Conservation (phyloP, 1,140 invertebrate genomes). For the Drosophila tsacasi region DNA sequence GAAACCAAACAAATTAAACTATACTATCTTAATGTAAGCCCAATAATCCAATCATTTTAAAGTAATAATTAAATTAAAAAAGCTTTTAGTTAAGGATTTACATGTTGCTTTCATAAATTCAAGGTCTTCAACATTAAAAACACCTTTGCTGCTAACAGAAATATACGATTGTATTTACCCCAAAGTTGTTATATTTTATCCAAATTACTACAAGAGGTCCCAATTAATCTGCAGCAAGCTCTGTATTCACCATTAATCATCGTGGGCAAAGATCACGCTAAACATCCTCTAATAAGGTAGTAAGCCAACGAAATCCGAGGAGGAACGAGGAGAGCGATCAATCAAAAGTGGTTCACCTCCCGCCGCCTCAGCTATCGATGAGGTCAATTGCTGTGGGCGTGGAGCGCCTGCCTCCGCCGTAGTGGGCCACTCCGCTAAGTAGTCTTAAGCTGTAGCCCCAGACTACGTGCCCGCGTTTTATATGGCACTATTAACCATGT, state of each 20-base stretch:
- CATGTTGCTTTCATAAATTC: neutral
- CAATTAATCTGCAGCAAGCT: constrained; percentile 1
- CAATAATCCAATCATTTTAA: neutral
- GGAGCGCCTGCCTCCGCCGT: constrained; percentile 38
- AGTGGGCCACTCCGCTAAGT: constrained; percentile 51
- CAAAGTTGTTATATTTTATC: constrained; percentile 4
- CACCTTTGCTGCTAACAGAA: neutral
- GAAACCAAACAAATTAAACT: neutral
- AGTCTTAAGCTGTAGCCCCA: constrained; percentile 53
- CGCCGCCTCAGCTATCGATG: constrained; percentile 29
- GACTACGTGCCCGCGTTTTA: constrained; percentile 68
- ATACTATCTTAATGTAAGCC: neutral
- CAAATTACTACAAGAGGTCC: constrained; percentile 3
- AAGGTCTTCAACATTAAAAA: neutral
- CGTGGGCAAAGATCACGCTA: constrained; percentile 1
- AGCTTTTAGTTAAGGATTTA: neutral
- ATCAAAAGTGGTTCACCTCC: constrained; percentile 34
- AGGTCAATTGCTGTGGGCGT: constrained; percentile 71
- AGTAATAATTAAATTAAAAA: neutral
- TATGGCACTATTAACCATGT: constrained; percentile 68
- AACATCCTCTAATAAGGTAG: constrained; percentile 17
- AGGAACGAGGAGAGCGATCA: constrained; percentile 17
- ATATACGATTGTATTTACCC: neutral
- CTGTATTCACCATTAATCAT: constrained; percentile 25
- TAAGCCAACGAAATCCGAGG: constrained; percentile 8